Base-by-base conservation (phyloP, 2,113 vertebrate genomes). In the Limanda limanda region DNA sequence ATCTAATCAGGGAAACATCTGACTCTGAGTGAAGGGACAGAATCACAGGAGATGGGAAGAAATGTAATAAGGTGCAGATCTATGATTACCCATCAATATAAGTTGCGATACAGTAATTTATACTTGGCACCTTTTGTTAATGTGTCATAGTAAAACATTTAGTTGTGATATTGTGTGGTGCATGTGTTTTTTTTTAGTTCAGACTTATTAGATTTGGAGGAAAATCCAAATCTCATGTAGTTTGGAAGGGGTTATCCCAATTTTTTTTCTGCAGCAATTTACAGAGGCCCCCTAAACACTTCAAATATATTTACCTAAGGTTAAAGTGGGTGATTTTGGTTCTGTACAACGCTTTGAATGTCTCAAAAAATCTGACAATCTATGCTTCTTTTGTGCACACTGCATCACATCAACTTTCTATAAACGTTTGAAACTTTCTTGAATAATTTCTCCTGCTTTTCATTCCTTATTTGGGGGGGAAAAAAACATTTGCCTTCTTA, bases 1-100 rank as follows among this genome's bases (percentile, higher is more conserved):
- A 92, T 91, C 91, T 94, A 92, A 93, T 92, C 92, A 79, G 84
- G 54, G 65, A 72, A 89, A 62, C 66, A 81, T 89, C 84, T 86
- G 83, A 89, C 82, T 78, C 66, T 21, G 51, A 67, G 81, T 74
- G 74, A 79, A 73, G 65, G 65, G 65, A 59, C 4, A 42, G 55
- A 55, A 57, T 21, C 55, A 24, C 59, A 40, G 21, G 17, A 48
- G 62, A 24, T 55, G 51, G 61, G 31, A 63, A 68, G 48, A 47
- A 42, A 57, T 25, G 5, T 17, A 23, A 54, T 12, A 21, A 62
- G 23, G 52, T 18, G 60, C 17, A 23, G 51, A 52, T 5, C 47
- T 31, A 59, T 45, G 54, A 4, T 47, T 25, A 17, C 2, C 11
- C 17, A 13, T 58, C 21, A 18, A 1, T 17, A 21, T 18, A n/a